Conservation (phyloP, 2,113 vertebrate genomes). For the Peromyscus californicus region DNA sequence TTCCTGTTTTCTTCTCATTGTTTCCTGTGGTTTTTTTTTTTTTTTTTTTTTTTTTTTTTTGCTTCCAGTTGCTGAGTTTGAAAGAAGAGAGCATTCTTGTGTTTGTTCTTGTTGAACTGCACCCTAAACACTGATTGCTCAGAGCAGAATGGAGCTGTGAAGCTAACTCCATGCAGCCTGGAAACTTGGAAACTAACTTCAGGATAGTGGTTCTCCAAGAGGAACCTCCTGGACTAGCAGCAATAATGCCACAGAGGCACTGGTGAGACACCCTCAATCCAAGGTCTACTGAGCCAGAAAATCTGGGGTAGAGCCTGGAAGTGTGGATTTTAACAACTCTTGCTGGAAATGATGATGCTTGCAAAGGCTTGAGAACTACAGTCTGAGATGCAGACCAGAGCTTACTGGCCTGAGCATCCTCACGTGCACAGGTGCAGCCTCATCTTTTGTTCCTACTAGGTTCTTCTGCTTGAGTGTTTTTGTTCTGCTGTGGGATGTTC, state of each 20-base stretch:
- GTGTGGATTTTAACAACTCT: not conserved
- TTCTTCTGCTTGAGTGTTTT: not conserved
- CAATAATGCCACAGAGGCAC: not conserved
- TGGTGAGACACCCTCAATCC: not conserved
- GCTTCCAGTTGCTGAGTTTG: not conserved
- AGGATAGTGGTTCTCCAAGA: not conserved
- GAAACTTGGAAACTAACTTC: not conserved
- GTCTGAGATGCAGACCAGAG: not conserved
- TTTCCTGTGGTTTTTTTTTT: not conserved
- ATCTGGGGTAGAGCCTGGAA: not conserved
- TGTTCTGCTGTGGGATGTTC: no score
- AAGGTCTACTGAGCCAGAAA: not conserved
- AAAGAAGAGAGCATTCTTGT: not conserved
- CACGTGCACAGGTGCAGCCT: not conserved
- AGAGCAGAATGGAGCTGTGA: not conserved
- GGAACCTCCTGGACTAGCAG: not conserved
- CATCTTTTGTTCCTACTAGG: not conserved
- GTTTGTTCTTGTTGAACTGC: not conserved
- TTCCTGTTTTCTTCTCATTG: not conserved
- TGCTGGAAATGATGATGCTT: not conserved
- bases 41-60: not conserved
- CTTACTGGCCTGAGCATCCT: not conserved
- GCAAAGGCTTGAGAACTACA: not conserved
- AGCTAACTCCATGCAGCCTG: not conserved
- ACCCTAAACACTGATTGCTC: not conserved